Evolutionary conservation across 2,888 invertebrate genomes (phyloP).

Genomic region (Uropetala carovei): DNA sequence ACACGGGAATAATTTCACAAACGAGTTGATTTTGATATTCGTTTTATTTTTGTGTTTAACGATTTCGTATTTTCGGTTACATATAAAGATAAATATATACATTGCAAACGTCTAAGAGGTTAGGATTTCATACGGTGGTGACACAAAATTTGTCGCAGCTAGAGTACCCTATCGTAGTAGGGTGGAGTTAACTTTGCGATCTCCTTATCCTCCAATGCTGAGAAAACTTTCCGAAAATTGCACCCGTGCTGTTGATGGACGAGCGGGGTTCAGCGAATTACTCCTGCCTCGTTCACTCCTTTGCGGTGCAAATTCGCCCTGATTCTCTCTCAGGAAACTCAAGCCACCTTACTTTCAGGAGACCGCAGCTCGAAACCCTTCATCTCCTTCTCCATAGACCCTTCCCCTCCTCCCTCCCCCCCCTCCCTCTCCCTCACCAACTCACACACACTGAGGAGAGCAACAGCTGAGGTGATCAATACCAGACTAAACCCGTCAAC

Average conservation of each 20-base stretch:
- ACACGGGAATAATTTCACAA: no score
- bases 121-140: neutral
- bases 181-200: neutral
- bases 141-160: neutral
- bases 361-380: neutral
- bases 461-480: constrained; percentile 64
- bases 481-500: constrained; percentile 63
- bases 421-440: neutral
- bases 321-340: neutral
- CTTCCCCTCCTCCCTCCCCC: neutral
- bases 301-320: neutral
- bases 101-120: no score
- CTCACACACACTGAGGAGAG: constrained; percentile 34
- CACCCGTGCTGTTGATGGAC: neutral
- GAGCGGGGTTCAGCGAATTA: neutral
- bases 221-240: neutral
- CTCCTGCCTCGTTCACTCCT: neutral
- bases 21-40: no score
- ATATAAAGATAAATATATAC: no score
- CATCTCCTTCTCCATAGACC: neutral
- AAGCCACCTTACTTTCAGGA: neutral
- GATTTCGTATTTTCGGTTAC: no score
- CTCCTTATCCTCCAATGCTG: neutral
- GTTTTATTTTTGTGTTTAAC: no score
- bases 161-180: neutral